Conservation (phyloP, 2,888 invertebrate genomes). For the Cosmia trapezina region DNA sequence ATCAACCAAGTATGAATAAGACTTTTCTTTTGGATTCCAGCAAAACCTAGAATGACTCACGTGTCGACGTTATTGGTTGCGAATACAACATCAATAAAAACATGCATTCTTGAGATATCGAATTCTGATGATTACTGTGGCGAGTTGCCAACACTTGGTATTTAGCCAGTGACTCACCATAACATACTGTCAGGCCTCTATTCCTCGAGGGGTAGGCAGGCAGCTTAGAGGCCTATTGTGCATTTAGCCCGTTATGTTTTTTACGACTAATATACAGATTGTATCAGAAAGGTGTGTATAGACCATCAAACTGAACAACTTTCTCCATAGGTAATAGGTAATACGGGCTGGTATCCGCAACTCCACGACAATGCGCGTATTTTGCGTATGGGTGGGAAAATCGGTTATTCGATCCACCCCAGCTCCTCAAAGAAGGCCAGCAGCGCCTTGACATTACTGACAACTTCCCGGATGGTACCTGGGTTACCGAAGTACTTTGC, state of each 20-base stretch:
- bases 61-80: slow-evolving; percentile 4
- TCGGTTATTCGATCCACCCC: too few relatives aligned
- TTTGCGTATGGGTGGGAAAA: too few relatives aligned
- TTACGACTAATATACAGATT: neutral
- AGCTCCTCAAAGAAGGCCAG: too few relatives aligned
- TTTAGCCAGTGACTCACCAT: slow-evolving; percentile 23
- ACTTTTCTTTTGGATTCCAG: slow-evolving; percentile 4
- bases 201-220: neutral
- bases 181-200: neutral
- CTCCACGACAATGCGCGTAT: too few relatives aligned
- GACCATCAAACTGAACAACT: too few relatives aligned
- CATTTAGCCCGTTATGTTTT: neutral
- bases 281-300: too few relatives aligned
- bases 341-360: too few relatives aligned
- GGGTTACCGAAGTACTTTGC: too few relatives aligned
- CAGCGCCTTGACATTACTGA: too few relatives aligned
- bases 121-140: slow-evolving; percentile 37
- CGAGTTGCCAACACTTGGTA: slow-evolving; percentile 37
- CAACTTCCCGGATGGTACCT: too few relatives aligned
- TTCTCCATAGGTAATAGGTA: too few relatives aligned
- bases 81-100: slow-evolving; percentile 37
- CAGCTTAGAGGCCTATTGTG: neutral
- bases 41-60: slow-evolving; percentile 12
- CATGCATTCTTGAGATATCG: slow-evolving; percentile 39
- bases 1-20: neutral